phyloP scores from a whole-genome alignment of 2,113 vertebrate genomes.

The Periophthalmus modestus region DNA sequence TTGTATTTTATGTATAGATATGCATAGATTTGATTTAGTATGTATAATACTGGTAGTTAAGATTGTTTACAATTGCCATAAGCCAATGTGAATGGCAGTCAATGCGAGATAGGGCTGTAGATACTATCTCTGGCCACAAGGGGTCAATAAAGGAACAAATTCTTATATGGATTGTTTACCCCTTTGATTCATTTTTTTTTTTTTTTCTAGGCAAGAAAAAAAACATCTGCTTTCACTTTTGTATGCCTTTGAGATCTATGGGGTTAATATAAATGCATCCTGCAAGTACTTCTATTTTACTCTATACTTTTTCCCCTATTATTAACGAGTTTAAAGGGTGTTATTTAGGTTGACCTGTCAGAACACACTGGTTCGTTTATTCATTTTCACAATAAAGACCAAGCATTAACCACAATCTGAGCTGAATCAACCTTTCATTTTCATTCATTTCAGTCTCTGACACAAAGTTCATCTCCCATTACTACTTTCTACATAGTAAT shows the following conservation, averaged over 20 bases:
- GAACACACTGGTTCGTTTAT: not conserved
- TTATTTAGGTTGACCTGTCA: not conserved
- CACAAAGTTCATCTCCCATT: not conserved
- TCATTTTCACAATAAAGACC: not conserved
- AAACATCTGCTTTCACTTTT: too few relatives aligned
- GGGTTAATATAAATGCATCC: too few relatives aligned
- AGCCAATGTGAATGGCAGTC: not conserved
- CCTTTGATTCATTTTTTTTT: too few relatives aligned
- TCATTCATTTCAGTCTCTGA: not conserved
- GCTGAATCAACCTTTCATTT: not conserved
- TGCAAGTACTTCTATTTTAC: too few relatives aligned
- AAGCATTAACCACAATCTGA: not conserved
- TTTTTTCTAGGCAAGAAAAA: too few relatives aligned
- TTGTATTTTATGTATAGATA: not conserved
- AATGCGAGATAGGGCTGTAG: not conserved
- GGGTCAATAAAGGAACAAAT: not conserved
- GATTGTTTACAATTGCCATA: too few relatives aligned
- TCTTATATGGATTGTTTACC: not conserved
- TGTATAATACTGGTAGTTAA: not conserved
- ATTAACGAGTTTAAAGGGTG: not conserved
- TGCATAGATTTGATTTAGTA: not conserved
- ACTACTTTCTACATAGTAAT: not conserved
- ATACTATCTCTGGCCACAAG: not conserved
- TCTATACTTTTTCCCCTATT: not conserved
- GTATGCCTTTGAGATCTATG: too few relatives aligned